Percentiles rank a stretch among this genome's conserved stretches.
Conservation (phyloP, 2,797 vertebrate genomes). For the Sarcophilus harrisii region DNA sequence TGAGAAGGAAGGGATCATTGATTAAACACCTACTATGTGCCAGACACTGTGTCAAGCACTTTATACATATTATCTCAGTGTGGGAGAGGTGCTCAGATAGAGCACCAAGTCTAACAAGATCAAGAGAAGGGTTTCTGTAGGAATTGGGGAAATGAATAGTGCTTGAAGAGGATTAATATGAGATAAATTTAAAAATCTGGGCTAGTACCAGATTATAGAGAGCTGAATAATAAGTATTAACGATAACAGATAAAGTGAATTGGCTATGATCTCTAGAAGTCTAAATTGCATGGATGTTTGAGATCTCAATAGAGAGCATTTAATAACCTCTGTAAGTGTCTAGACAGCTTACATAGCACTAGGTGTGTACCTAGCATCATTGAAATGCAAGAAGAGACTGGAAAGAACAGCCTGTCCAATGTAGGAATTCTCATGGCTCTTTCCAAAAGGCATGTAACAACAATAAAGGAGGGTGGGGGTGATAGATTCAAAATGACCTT, state of each 20-base stretch:
- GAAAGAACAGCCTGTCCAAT: slow-evolving; percentile 13
- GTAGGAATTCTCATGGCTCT: slow-evolving; percentile 20
- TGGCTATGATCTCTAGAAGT: slow-evolving; percentile 11
- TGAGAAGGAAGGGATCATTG: neutral
- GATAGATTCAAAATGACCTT: slow-evolving; percentile 7
- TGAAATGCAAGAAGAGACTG: slow-evolving; percentile 20
- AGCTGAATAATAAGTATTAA: slow-evolving; percentile 13
- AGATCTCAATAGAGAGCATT: slow-evolving; percentile 24
- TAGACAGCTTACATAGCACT: slow-evolving; percentile 32
- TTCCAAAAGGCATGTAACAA: slow-evolving; percentile 12
- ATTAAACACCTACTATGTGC: neutral
- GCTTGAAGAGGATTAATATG: slow-evolving; percentile 14
- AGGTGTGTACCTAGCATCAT: neutral
- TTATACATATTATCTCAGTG: neutral
- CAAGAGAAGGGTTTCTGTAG: neutral
- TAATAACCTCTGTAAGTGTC: slow-evolving; percentile 16
- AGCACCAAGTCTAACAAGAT: neutral
- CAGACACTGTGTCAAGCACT: neutral
- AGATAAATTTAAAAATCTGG: neutral
- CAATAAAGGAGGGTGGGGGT: slow-evolving; percentile 12
- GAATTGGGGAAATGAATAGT: neutral
- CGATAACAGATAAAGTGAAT: slow-evolving; percentile 19
- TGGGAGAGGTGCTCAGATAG: too few relatives aligned
- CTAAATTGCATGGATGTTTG: slow-evolving; percentile 46
- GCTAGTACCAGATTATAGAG: neutral